Base-by-base conservation (phyloP, 2,797 vertebrate genomes). In the Mycteria americana region DNA sequence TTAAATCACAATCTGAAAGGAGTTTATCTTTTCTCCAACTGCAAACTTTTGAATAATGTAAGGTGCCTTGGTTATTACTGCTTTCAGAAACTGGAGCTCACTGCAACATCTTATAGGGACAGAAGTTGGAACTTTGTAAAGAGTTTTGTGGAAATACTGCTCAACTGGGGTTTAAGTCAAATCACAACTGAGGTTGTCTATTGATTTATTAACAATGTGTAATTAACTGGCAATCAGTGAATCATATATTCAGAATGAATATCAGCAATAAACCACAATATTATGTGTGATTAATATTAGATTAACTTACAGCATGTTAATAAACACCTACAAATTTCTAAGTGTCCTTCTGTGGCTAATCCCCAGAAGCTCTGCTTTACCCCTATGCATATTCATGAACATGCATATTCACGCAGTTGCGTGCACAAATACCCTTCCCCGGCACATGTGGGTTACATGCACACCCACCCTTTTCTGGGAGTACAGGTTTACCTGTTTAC, bases 371-470 rank as follows among this genome's bases (percentile, higher is more conserved):
- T 89, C 35, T 73, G 18, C 28, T 63, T 84, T 60, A 48, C 7
- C 25, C 14, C 10, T 48, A 1, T 0, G 0, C 6, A 6, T 45
- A 25, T 50, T 80, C 10, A 13, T n/a, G n/a, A n/a, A n/a, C 15
- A 23, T 0, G 0, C 6, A 6, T 45, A 25, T 50, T 80, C 10
- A 13, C 3, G 0, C 12, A 39, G n/a, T 31, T 45, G 23, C 19
- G 9, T 69, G 41, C 41, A 64, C 41, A 43, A 51, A 22, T 43
- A 31, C 46, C 28, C 16, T 65, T 84, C 65, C 16, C 31, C 78
- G 57, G 68, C 33, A 23, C 14, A 3, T 6, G 6, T 23, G 11
- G 17, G 11, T 53, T 70, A 24, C 17, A 2, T 23, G 23, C 33
- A 46, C 24, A 59, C 21, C 35, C 16, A 12, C 13, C 18, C 7